phyloP scores from a whole-genome alignment of 2,888 invertebrate species.

The Tenthredo notha region DNA sequence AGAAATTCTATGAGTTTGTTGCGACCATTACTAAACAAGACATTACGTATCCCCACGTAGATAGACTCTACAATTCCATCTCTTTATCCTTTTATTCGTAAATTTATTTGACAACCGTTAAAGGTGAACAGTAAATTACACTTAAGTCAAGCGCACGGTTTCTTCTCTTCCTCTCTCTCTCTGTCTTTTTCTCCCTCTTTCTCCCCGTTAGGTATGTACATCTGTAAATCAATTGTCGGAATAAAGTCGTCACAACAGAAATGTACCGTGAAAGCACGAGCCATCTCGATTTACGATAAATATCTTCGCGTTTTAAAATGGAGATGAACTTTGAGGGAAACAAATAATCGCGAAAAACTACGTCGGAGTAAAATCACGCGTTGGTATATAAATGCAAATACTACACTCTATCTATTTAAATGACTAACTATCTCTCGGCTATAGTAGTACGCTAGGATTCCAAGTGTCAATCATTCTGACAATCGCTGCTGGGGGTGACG shows the following conservation, averaged over 20 bases:
- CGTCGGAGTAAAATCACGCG: neutral
- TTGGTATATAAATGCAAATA: neutral
- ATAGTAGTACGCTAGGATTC: neutral
- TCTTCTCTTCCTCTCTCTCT: neutral
- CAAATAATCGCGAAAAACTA: neutral
- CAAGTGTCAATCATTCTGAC: constrained; percentile 4
- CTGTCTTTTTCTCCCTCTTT: neutral
- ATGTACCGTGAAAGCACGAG: neutral
- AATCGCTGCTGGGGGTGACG: constrained; percentile 21
- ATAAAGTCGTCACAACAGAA: neutral
- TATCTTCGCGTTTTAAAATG: neutral
- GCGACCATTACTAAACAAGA: neutral
- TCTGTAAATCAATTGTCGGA: neutral
- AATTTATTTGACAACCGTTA: constrained; percentile 61
- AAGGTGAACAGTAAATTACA: constrained; percentile 60
- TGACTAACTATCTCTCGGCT: neutral
- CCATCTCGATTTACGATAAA: neutral
- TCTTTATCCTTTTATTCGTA: constrained; percentile 20
- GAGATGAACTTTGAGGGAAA: neutral
- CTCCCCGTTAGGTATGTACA: neutral
- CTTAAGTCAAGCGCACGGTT: neutral
- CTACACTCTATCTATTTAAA: neutral
- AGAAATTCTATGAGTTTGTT: neutral
- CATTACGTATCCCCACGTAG: neutral
- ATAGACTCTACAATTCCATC: neutral